Percentiles rank a stretch among this genome's conserved stretches.
Evolutionary conservation across 2,113 vertebrate genomes (phyloP).

Genomic region (Nematolebias whitei): DNA sequence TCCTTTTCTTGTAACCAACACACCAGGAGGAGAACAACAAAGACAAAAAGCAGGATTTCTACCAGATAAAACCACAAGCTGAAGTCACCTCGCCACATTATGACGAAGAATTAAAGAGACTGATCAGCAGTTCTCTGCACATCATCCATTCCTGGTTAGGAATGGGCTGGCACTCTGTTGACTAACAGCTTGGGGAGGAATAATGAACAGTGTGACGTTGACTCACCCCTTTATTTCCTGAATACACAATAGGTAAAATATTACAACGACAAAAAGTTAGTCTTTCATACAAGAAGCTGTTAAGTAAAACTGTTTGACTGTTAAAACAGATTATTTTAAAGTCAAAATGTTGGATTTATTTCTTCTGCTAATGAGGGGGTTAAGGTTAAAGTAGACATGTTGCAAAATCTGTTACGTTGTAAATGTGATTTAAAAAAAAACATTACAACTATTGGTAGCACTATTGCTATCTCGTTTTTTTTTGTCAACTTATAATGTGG

Average conservation of each 20-base stretch:
- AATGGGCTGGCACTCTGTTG: slow-evolving; percentile 42
- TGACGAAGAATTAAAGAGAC: slow-evolving; percentile 10
- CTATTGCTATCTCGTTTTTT: too few relatives aligned
- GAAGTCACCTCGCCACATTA: slow-evolving; percentile 59
- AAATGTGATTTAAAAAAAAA: too few relatives aligned
- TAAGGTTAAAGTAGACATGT: too few relatives aligned
- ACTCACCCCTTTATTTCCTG: slow-evolving; percentile 1
- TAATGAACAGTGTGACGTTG: slow-evolving; percentile 9
- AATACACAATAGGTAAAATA: not conserved
- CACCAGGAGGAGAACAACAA: slow-evolving; percentile 63
- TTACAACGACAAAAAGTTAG: not conserved
- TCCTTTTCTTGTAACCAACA: slow-evolving; percentile 69
- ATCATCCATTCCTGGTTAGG: slow-evolving; percentile 22
- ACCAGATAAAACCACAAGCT: slow-evolving; percentile 55
- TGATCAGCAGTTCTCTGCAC: not conserved
- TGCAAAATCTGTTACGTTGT: too few relatives aligned
- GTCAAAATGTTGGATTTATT: too few relatives aligned
- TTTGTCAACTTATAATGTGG: too few relatives aligned
- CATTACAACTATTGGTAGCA: too few relatives aligned
- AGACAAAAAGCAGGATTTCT: slow-evolving; percentile 66
- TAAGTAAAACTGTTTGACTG: not conserved
- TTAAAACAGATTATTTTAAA: not conserved
- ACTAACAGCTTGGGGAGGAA: slow-evolving; percentile 33
- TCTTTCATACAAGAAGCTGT: too few relatives aligned
- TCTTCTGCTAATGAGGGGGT: too few relatives aligned